Evolutionary conservation across 2,888 invertebrate genomes (phyloP), one percentile per base, ranked within the genome.

Genomic region (Tethea ocularis): DNA sequence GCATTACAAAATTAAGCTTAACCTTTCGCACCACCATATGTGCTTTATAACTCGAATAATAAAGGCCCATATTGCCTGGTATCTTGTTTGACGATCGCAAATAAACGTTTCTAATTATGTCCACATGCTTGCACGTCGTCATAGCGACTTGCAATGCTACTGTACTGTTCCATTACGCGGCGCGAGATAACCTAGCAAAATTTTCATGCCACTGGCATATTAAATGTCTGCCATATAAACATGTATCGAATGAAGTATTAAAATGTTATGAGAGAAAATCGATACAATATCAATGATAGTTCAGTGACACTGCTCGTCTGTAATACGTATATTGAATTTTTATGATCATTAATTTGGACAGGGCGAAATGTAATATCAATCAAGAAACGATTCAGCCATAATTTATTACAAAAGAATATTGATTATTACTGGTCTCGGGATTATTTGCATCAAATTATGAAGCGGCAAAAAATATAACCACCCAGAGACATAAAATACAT

Each of bases 51-150:
- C 46, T 46, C 17, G 10, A n/a, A 10, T 38, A n/a, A 41, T 56
- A 23, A 52, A 24, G 26, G n/a, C 6, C 15, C 52, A 52, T 20
- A 52, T 52, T 52, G 24, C 52, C 59, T 46, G 41, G n/a, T 46
- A 46, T 38, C 46, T 57, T 10, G 55, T 63, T 56, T 52, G 6
- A 59, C 29, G 62, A 36, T 52, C 1, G 64, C 64, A 67, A 57
- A 58, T 54, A 38, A 55, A 61, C 64, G 66, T 68, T 74, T 61
- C 69, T 70, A 64, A 67, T 71, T 69, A 66, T 72, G 68, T 71
- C 66, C 74, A 77, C 77, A 80, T 78, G 64, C 75, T 76, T 72
- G 71, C 83, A 82, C 85, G 89, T 86, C 74, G 63, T 67, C 74
- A 75, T 80, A 77, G 79, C 75, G 73, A 77, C 72, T 75, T 82